These are phyloP conservation scores for Bombus fervidus DNA, from an alignment of 1,140 invertebrate genomes.

Conservation along the genomic window DNA sequence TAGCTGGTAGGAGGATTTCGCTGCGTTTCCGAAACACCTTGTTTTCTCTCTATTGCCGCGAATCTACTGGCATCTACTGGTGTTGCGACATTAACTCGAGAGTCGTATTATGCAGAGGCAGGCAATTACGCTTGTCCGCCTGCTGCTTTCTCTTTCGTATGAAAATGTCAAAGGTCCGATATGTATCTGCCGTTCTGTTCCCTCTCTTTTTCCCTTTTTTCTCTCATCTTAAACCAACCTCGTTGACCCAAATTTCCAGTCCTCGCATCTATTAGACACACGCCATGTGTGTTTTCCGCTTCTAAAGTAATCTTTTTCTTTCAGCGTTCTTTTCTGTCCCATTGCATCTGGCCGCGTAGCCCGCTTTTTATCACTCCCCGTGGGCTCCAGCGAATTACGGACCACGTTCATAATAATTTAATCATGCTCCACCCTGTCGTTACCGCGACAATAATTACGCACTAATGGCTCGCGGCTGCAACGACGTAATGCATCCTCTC, in stretches of 20 bases:
- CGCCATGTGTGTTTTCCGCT: neutral
- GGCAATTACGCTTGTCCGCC: slow-evolving; percentile 73
- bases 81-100: slow-evolving; percentile 29
- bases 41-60: neutral
- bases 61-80: slow-evolving; percentile 1
- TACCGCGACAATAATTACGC: slow-evolving; percentile 46
- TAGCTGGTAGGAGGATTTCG: neutral
- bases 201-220: neutral
- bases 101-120: slow-evolving; percentile 57
- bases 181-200: slow-evolving; percentile 38
- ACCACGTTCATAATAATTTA: slow-evolving; percentile 32
- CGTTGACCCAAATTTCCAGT: slow-evolving; percentile 15
- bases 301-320: neutral
- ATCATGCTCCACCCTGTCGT: slow-evolving; percentile 14
- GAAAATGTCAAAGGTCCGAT: slow-evolving; percentile 78
- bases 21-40: neutral
- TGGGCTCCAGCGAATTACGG: neutral
- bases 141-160: slow-evolving; percentile 75
- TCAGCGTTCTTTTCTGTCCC: too few species aligned
- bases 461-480: slow-evolving; percentile 40
- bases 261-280: neutral
- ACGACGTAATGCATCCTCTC: slow-evolving; percentile 54
- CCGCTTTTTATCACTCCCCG: neutral
- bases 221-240: neutral
- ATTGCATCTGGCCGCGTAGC: neutral